Evolutionary conservation across 2,888 invertebrate species (phyloP), one percentile per base, ranked within the genome.

Genomic region (Dioctria linearis): DNA sequence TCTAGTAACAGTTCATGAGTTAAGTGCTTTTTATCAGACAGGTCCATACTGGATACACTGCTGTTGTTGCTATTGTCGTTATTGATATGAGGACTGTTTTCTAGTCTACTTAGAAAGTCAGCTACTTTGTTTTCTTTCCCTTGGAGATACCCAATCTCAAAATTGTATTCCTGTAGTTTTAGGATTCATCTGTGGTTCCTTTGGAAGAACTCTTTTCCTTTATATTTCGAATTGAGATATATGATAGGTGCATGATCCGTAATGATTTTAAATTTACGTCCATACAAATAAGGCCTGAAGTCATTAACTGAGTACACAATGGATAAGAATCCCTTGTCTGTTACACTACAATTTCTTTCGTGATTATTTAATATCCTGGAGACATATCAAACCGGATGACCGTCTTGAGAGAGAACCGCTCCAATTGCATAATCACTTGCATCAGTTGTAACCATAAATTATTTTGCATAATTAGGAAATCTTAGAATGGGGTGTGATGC

Each of bases 111-210:
- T 63, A 82, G 61, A 65, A 81, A 82, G 76, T 81, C 82, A 4
- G 82, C 82, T 40, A 82, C 82, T 11, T 57, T 79, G 54, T 82
- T 83, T 3, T 82, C 82, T 43, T 79, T 83, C 0, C 78, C 79
- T 80, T 79, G 69, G 8, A 82, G 5, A 59, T 83, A 82, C 46
- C 81, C 61, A 79, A n/a, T n/a, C n/a, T n/a, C n/a, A n/a, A n/a
- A n/a, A n/a, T n/a, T n/a, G n/a, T n/a, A n/a, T n/a, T n/a, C 82
- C 43, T 78, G 76, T 59, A 82, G 39, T 25, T 82, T 82, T 5
- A 83, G 49, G 13, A 82, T 37, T 79, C 82, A 82, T 79, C 80
- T 79, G 46, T 82, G 81, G 67, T 79, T 43, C 46, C 81, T 69
- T 39, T 65, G 75, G 6, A 51, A 78, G 61, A 83, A 81, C n/a